Evolutionary conservation across 30 jellyfish, hydroid and myxozoan genomes (phyloP).

Genomic region (Haliclystus octoradiatus): DNA sequence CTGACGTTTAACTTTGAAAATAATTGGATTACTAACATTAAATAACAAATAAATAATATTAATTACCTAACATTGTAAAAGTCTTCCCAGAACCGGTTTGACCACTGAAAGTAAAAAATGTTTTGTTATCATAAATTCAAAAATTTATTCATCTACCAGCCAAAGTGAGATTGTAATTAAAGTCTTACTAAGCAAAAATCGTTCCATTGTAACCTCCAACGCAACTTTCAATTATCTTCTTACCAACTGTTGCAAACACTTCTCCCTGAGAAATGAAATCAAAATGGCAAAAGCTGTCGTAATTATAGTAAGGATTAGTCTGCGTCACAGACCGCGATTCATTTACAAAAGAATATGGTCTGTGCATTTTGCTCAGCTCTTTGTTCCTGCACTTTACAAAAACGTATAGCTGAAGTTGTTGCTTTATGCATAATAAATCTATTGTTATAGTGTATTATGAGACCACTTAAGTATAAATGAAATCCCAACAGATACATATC

Average conservation of each 20-base stretch:
- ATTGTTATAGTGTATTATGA: background rate
- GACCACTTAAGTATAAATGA: background rate
- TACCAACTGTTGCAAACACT: constrained; percentile 92
- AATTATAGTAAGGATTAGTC: too few relatives aligned
- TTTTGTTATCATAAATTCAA: too few relatives aligned
- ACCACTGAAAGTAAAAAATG: constrained; percentile 53
- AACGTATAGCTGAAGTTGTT: background rate
- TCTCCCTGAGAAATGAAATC: constrained; percentile 52
- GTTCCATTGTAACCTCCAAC: constrained; percentile 97
- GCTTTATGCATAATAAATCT: background rate
- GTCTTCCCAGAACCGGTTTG: constrained; percentile 99
- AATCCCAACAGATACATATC: background rate
- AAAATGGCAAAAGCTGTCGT: too few relatives aligned
- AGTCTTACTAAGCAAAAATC: constrained; percentile 90
- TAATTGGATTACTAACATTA: too few relatives aligned
- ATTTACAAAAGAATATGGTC: too few relatives aligned
- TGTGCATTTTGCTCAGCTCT: too few relatives aligned
- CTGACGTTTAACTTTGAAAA: too few relatives aligned
- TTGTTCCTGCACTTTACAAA: too few relatives aligned
- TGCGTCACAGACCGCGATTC: too few relatives aligned
- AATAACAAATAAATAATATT: background rate
- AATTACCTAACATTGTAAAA: constrained; percentile 92
- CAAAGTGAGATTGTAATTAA: too few relatives aligned
- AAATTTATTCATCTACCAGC: too few relatives aligned
- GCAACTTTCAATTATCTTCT: constrained; percentile 86